A percentile compares a stretch with the other conserved stretches of the same genome.
phyloP scores from a whole-genome alignment of 1,140 invertebrate species.

The Ectropis grisescens region DNA sequence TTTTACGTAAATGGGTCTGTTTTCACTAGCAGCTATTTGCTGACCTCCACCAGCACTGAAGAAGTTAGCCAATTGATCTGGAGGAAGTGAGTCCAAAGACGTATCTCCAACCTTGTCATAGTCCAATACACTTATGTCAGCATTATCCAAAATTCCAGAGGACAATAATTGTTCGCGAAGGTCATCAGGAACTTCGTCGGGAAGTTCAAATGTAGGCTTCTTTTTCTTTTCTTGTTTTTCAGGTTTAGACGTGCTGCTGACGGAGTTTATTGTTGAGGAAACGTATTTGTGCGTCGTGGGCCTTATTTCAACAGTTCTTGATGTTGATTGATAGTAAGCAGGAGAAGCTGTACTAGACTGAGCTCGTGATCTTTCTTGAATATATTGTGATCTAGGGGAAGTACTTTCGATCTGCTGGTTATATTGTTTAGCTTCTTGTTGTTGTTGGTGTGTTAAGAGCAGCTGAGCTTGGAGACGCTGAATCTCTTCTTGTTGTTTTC shows the following conservation, averaged over 20 bases:
- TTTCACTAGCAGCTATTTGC: conserved; percentile 78
- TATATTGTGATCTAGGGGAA: conserved; percentile 36
- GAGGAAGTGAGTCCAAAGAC: conserved; percentile 84
- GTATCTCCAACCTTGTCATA: conserved; percentile 92
- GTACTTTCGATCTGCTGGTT: conserved; percentile 41
- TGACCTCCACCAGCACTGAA: conserved; percentile 82
- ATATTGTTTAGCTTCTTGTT: conserved; percentile 33
- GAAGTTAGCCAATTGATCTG: conserved; percentile 87
- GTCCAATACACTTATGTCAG: conserved; percentile 87
- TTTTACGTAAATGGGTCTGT: conserved; percentile 74
- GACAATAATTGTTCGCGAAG: conserved; percentile 85
- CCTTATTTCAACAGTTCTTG: conserved; percentile 52
- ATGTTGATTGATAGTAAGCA: conserved; percentile 45
- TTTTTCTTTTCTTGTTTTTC: conserved; percentile 68
- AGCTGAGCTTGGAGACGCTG: conserved; percentile 53
- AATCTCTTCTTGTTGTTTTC: conserved; percentile 61
- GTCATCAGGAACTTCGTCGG: conserved; percentile 89
- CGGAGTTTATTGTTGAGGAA: conserved; percentile 50
- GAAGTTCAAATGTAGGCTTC: conserved; percentile 75
- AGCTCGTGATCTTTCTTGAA: conserved; percentile 45
- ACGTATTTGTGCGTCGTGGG: conserved; percentile 53
- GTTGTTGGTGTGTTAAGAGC: conserved; percentile 36
- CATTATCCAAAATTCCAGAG: conserved; percentile 87
- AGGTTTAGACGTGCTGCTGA: conserved; percentile 47
- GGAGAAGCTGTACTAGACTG: conserved; percentile 42